Percentiles rank a stretch among this genome's conserved stretches.
phyloP scores from a whole-genome alignment of 2,113 vertebrate genomes.

The Drymodes brunneopygia region DNA sequence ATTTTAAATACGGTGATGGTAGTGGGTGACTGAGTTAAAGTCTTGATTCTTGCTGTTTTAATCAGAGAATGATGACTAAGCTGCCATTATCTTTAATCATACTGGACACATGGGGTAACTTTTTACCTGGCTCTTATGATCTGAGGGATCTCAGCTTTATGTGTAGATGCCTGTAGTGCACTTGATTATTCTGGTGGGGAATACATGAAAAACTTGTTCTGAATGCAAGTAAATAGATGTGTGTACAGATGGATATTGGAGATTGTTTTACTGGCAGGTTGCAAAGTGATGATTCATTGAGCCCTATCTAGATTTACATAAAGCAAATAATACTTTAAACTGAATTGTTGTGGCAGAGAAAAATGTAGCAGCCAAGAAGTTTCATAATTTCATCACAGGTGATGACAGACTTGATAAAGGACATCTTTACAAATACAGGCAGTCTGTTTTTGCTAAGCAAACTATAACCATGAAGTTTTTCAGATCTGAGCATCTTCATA shows the following conservation, averaged over 20 bases:
- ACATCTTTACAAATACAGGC: background rate
- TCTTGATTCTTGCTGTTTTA: conserved; percentile 10
- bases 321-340: background rate
- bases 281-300: conserved; percentile 48
- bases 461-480: background rate
- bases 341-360: background rate
- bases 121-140: background rate
- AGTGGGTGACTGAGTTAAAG: conserved; percentile 3
- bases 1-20: background rate
- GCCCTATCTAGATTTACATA: background rate
- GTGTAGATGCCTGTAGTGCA: background rate
- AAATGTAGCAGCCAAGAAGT: conserved; percentile 35
- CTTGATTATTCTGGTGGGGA: conserved; percentile 4
- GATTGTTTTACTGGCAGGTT: conserved; percentile 12
- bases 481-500: background rate
- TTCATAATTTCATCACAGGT: conserved; percentile 36
- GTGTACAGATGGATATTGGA: conserved; percentile 5
- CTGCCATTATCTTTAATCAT: background rate
- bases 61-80: background rate
- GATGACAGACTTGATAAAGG: background rate
- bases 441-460: background rate
- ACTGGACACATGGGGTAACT: background rate
- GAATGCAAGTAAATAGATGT: background rate
- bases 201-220: background rate
- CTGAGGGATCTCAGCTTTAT: background rate